phyloP scores from a whole-genome alignment of 2,888 invertebrate genomes.

The Cantharis rufa region DNA sequence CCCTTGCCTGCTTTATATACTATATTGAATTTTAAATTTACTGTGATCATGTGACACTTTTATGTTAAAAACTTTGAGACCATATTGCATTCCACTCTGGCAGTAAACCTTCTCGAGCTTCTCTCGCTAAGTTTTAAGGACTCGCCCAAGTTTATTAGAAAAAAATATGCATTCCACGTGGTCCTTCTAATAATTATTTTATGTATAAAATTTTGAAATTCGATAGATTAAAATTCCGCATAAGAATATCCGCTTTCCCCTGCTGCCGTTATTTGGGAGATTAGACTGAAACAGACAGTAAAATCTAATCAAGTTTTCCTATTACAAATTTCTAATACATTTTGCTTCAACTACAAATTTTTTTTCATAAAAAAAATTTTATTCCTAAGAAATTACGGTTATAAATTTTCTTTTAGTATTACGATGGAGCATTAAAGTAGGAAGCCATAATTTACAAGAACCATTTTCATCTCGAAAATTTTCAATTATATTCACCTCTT shows the following conservation, averaged over 20 bases:
- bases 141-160: background rate
- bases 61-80: background rate
- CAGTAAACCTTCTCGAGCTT: background rate
- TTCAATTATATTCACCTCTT: background rate
- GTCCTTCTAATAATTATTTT: background rate
- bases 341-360: background rate
- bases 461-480: background rate
- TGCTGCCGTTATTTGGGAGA: background rate
- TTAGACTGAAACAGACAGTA: background rate
- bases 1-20: background rate
- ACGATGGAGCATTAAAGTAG: background rate
- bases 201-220: background rate
- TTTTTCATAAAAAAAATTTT: background rate
- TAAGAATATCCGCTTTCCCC: background rate
- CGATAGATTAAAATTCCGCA: background rate
- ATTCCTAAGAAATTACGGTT: background rate
- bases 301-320: background rate
- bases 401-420: background rate
- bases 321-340: background rate
- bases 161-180: background rate
- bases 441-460: background rate
- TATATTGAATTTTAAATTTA: background rate
- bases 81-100: background rate
- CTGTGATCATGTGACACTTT: background rate
- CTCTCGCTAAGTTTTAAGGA: background rate